These are phyloP conservation scores for Caligus rogercresseyi DNA, from an alignment of 1,140 invertebrate genomes.

Conservation along the genomic window DNA sequence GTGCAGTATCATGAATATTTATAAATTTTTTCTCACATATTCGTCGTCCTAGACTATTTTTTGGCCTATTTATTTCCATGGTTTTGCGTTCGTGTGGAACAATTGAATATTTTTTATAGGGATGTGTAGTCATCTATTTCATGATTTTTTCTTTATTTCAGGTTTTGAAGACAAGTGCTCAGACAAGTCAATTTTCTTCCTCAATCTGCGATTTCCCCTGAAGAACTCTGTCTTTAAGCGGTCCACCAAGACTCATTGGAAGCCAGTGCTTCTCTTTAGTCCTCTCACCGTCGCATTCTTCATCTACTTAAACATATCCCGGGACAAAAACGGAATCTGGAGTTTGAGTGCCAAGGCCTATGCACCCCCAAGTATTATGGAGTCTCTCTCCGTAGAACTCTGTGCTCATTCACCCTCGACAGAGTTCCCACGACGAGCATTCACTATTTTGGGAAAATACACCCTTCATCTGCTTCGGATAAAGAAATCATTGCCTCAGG, in stretches of 20 bases:
- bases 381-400: background rate
- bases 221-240: background rate
- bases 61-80: too few relatives aligned
- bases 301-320: background rate
- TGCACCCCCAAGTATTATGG: background rate
- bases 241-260: background rate
- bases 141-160: too few relatives aligned
- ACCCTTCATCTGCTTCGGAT: too few relatives aligned
- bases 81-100: too few relatives aligned
- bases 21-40: too few relatives aligned
- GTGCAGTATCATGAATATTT: too few relatives aligned
- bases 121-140: too few relatives aligned
- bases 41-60: too few relatives aligned
- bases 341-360: background rate
- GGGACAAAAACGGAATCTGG: background rate
- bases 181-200: background rate
- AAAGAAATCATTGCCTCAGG: background rate
- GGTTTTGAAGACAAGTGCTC: slow-evolving; percentile 4
- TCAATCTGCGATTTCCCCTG: background rate
- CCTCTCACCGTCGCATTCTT: background rate
- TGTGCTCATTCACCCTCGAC: too few relatives aligned
- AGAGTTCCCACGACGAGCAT: too few relatives aligned
- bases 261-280: slow-evolving; percentile 1
- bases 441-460: too few relatives aligned
- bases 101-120: too few relatives aligned